A percentile compares a stretch with the other conserved stretches of the same genome.
phyloP scores from a whole-genome alignment of 2,113 vertebrate genomes.

The Origma solitaria region DNA sequence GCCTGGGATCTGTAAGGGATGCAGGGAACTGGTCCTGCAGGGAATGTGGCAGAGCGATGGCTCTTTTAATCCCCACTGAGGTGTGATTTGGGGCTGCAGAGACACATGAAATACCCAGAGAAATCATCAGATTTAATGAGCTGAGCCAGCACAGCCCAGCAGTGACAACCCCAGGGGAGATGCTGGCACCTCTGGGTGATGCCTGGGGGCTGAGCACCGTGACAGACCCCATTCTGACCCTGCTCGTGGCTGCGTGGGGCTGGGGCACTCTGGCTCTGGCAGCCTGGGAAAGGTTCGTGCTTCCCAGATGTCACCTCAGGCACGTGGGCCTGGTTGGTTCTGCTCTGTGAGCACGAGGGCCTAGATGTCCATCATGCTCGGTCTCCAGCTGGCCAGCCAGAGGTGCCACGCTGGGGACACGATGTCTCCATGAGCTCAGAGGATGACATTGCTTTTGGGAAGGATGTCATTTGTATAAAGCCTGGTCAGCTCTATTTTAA shows the following conservation, averaged over 20 bases:
- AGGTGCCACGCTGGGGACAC: accelerated
- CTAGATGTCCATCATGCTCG: accelerated
- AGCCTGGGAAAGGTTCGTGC: neutral
- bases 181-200: neutral
- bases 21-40: neutral
- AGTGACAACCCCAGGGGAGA: neutral
- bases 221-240: neutral
- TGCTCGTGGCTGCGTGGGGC: neutral
- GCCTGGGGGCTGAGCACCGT: neutral
- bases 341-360: neutral
- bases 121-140: neutral
- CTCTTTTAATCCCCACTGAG: neutral
- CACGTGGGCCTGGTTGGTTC: neutral
- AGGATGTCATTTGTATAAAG: neutral
- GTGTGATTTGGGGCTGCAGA: neutral
- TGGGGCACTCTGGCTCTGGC: neutral
- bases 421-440: accelerated
- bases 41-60: accelerated
- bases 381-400: neutral
- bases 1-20: accelerated
- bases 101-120: neutral
- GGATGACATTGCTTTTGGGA: neutral
- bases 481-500: neutral
- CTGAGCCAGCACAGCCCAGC: neutral
- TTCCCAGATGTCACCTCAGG: neutral